Conservation (phyloP, 2,888 invertebrate genomes). For the Acronicta psi region DNA sequence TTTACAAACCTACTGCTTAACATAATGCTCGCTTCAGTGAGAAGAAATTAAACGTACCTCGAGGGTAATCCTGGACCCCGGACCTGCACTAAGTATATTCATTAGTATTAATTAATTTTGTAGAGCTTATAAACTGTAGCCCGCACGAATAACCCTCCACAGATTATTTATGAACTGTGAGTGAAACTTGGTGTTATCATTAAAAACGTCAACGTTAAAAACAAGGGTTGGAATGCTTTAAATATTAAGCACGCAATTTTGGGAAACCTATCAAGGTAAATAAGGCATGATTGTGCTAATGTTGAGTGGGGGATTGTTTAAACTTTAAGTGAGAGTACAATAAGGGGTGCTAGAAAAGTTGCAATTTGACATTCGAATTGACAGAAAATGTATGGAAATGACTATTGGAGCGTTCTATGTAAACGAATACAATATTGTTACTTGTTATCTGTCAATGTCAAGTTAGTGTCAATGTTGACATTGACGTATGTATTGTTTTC, state of each 20-base stretch:
- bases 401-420: too few relatives aligned
- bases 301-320: constrained; percentile 22
- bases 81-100: constrained; percentile 63
- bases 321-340: neutral
- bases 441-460: too few relatives aligned
- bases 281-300: constrained; percentile 34
- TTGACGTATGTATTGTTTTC: too few relatives aligned
- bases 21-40: constrained; percentile 63
- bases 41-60: constrained; percentile 70
- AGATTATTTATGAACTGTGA: constrained; percentile 61
- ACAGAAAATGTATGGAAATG: too few relatives aligned
- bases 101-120: constrained; percentile 74
- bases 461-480: too few relatives aligned
- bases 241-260: constrained; percentile 47
- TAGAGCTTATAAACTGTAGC: constrained; percentile 60
- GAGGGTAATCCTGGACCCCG: constrained; percentile 59
- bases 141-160: constrained; percentile 39
- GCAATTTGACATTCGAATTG: too few relatives aligned
- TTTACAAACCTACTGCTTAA: constrained; percentile 57
- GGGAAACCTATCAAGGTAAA: constrained; percentile 48
- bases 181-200: constrained; percentile 62
- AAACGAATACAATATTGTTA: too few relatives aligned
- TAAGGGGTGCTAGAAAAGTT: too few relatives aligned
- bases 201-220: constrained; percentile 51
- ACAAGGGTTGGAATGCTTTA: constrained; percentile 39